Percentiles rank a stretch among this genome's conserved stretches.
phyloP scores from a whole-genome alignment of 2,888 invertebrate genomes.

The Lycaena phlaeas region DNA sequence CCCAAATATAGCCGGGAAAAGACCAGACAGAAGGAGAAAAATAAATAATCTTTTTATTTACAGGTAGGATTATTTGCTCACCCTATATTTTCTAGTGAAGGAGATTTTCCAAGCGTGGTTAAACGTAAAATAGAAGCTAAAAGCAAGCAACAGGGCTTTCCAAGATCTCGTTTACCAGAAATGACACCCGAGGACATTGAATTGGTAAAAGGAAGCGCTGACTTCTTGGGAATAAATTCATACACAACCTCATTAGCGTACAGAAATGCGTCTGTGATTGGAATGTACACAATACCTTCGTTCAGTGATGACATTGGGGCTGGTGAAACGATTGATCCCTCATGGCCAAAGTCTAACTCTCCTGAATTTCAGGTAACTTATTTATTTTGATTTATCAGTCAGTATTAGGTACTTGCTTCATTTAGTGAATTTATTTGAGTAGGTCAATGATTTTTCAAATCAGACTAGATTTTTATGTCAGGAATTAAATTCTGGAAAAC shows the following conservation, averaged over 20 bases:
- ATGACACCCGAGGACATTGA: background rate
- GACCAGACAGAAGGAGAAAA: too few species aligned
- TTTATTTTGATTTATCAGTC: too few species aligned
- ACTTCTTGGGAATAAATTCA: constrained; percentile 14
- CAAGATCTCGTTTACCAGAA: background rate
- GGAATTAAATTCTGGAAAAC: too few species aligned
- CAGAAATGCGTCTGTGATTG: background rate
- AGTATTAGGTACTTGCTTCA: too few species aligned
- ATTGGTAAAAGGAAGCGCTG: constrained; percentile 47
- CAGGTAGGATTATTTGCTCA: background rate
- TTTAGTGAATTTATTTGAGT: too few species aligned
- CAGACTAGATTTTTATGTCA: too few species aligned
- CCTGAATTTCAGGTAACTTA: too few species aligned
- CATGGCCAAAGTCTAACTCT: too few species aligned
- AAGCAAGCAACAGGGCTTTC: background rate
- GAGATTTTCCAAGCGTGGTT: background rate
- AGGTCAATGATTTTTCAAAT: too few species aligned
- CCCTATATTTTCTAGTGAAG: background rate
- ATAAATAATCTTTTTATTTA: too few species aligned
- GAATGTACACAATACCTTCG: background rate
- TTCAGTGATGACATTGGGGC: background rate
- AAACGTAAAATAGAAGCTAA: background rate
- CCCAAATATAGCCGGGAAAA: too few species aligned
- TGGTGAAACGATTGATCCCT: too few species aligned
- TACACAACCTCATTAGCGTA: background rate